A percentile compares a stretch with the other conserved stretches of the same genome.
Conservation (phyloP, 2,113 vertebrate species). For the Dipodomys merriami region DNA sequence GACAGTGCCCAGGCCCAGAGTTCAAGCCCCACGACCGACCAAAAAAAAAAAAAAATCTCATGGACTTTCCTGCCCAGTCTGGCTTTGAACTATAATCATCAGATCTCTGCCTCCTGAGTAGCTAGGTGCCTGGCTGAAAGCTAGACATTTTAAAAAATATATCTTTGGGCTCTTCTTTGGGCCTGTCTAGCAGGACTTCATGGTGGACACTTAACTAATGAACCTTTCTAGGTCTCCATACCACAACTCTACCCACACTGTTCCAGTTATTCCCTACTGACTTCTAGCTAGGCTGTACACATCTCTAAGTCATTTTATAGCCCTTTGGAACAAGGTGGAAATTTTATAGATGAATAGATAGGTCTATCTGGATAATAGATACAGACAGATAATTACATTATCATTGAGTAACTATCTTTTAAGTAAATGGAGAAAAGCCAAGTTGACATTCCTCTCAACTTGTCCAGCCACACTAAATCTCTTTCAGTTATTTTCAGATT, state of each 20-base stretch:
- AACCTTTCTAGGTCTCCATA: neutral
- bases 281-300: neutral
- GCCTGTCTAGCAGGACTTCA: neutral
- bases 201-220: neutral
- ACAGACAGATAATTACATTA: neutral
- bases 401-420: conserved; percentile 32
- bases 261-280: neutral
- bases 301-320: neutral
- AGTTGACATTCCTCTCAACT: conserved; percentile 20
- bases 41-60: too few species aligned
- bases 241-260: neutral
- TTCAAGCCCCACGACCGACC: too few species aligned
- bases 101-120: too few species aligned
- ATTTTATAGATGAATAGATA: neutral
- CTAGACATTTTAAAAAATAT: conserved; percentile 19
- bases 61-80: too few species aligned
- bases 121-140: neutral
- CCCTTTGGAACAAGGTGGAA: neutral
- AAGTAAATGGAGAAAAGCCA: conserved; percentile 46
- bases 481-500: conserved; percentile 41
- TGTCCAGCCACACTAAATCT: neutral
- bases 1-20: too few species aligned
- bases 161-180: neutral
- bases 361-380: neutral
- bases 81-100: too few species aligned